phyloP scores from a whole-genome alignment of 2,888 invertebrate genomes.

The Gymnoscelis rufifasciata region DNA sequence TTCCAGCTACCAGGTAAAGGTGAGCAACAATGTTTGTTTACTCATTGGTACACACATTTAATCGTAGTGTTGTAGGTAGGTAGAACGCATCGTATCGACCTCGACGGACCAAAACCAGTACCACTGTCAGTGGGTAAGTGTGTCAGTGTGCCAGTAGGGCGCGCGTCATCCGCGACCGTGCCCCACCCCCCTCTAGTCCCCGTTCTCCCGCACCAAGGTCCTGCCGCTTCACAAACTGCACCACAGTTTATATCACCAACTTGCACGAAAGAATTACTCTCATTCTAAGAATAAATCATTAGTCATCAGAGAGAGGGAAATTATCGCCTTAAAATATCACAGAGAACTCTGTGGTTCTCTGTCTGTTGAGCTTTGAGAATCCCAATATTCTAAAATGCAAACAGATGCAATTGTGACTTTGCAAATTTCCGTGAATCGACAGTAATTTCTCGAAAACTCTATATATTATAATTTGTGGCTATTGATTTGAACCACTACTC shows the following conservation, averaged over 20 bases:
- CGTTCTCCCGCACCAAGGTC: slow-evolving; percentile 64
- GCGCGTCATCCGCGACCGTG: slow-evolving; percentile 75
- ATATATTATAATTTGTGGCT: no score
- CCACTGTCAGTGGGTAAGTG: slow-evolving; percentile 79
- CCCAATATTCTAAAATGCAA: no score
- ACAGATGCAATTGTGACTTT: no score
- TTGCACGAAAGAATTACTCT: slow-evolving; percentile 9
- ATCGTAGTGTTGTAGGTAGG: slow-evolving; percentile 41
- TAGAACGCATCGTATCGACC: slow-evolving; percentile 69
- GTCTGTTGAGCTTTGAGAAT: no score
- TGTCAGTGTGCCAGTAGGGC: slow-evolving; percentile 78
- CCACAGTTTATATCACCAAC: slow-evolving; percentile 43
- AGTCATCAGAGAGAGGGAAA: neutral
- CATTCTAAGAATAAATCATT: neutral
- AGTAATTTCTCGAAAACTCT: no score
- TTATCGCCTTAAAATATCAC: no score
- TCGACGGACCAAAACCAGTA: slow-evolving; percentile 76
- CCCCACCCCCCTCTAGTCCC: slow-evolving; percentile 42
- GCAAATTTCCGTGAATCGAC: no score
- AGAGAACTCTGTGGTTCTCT: no score
- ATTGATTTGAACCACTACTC: no score
- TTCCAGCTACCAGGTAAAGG: no score
- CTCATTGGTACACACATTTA: slow-evolving; percentile 41
- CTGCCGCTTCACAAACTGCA: slow-evolving; percentile 56
- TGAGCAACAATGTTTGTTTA: slow-evolving; percentile 20